Conservation (phyloP, 2,888 invertebrate species). For the Automeris io region DNA sequence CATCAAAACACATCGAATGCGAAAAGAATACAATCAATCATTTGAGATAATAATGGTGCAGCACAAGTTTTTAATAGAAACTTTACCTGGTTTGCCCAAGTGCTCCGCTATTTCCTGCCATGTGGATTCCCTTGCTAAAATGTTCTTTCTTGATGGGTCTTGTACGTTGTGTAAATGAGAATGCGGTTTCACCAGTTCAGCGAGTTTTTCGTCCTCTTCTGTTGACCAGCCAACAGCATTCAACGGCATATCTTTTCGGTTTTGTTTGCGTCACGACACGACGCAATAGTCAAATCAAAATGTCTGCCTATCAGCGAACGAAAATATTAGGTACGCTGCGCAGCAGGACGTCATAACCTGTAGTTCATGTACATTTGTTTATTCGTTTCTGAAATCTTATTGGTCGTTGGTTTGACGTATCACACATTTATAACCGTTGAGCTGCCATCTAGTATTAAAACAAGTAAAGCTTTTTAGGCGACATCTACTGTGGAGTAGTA, state of each 20-base stretch:
- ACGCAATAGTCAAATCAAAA: constrained; percentile 59
- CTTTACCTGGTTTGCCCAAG: constrained; percentile 57
- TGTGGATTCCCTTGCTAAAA: constrained; percentile 56
- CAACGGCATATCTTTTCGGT: constrained; percentile 53
- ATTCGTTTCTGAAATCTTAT: constrained; percentile 30
- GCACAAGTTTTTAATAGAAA: constrained; percentile 26
- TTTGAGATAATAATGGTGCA: no score
- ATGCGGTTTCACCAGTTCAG: constrained; percentile 59
- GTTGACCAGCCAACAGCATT: constrained; percentile 59
- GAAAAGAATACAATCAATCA: no score
- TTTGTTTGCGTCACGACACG: constrained; percentile 32
- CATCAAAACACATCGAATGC: no score
- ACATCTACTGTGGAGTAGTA: not conserved
- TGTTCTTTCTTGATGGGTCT: constrained; percentile 61
- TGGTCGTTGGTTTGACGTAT: constrained; percentile 28
- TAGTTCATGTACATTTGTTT: constrained; percentile 26
- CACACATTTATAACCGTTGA: not conserved
- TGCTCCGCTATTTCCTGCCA: constrained; percentile 63
- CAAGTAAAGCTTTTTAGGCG: not conserved
- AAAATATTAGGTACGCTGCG: constrained; percentile 64
- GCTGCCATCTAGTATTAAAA: constrained; percentile 21
- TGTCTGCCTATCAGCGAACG: constrained; percentile 67
- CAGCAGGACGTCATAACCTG: constrained; percentile 56
- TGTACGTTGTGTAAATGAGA: constrained; percentile 50
- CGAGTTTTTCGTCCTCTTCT: constrained; percentile 59